Base-by-base conservation (phyloP, 1,140 invertebrate species). In the Leptonema lineaticorne region DNA sequence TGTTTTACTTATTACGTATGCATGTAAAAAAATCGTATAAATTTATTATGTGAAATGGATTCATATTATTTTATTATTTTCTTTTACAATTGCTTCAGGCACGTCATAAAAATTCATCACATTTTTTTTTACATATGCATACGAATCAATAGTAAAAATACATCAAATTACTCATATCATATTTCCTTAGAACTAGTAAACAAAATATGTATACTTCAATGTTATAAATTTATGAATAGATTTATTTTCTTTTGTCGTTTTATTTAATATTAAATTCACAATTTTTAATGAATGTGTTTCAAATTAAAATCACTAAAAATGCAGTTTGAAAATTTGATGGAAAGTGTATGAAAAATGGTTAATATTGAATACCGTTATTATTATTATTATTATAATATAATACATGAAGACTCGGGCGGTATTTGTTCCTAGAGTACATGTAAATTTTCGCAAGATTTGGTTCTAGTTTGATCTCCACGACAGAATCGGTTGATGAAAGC, bases 361-460 rank as follows among this genome's bases (percentile, higher is more conserved):
- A n/a, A 46, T 9, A 46, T 46, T 5, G 30, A 46, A 46, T 16
- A 46, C 7, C 41, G 16, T 9, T 46, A 9, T 46, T 9, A 9
- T 4, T 46, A 46, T 46, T 7, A 7, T 46, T 33, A 16, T 33
- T 20, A 59, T 59, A 59, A 37, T 7, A 45, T 45, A 22, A 37
- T 45, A 22, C 33, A 62, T 14, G 16, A 14, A 37, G 27, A 33
- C 28, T 59, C 57, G 33, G 33, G 37, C 18, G 37, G 37, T 33
- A 9, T 4, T 16, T 45, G n/a, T 29, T 50, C 46, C 62, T 90
- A 95, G 58, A 95, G 85, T 66, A 94, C 92, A 76, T 95, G 92
- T 57, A 95, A 82, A 79, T 96, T 95, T 79, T 95, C 93, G 76
- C 93, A 96, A 58, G 92, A 94, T 76, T 94, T 94, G 16, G 92